Evolutionary conservation across 2,113 vertebrate genomes (phyloP), one percentile per base, ranked within the genome.

Genomic region (Peromyscus californicus): DNA sequence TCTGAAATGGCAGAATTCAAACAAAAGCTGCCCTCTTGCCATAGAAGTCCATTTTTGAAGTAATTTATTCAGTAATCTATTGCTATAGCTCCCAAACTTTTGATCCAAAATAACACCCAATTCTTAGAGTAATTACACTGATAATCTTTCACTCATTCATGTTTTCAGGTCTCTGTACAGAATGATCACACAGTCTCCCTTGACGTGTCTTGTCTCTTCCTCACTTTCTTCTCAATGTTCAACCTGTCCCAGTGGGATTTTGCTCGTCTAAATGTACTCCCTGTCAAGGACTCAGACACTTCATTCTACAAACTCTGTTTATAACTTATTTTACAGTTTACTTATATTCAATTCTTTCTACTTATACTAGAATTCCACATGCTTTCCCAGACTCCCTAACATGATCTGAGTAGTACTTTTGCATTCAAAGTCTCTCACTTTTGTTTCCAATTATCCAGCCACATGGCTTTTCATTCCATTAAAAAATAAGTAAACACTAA

Each of bases 281-380:
- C 13, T 92, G 5, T 70, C 42, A 88, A 82, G 0, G 2, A 57
- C 51, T 92, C 67, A 45, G 70, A 94, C 69, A 90, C 3, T 85
- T 74, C 29, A 86, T 45, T 26, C 26, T 72, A 1, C 7, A 85
- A n/a, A 74, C 33, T 91, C 69, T 59, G 29, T 31, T 86, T 94
- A 83, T 87, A 94, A 54, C 9, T 70, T 42, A 69, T 33, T 89
- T 95, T 17, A 48, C 31, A 89, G 72, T 26, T 42, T 88, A 91
- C 1, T 39, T 75, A 10, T 39, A 51, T 82, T 82, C 26, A 90
- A 12, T 39, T n/a, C 2, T 29, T 45, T 6, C 51, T 84, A 54
- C 31, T 74, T 51, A 78, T 57, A 72, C 57, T 29, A 7, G 80
- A 54, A 83, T 7, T 93, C 24, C 72, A 7, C 29, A n/a, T 51